Conservation (phyloP, 2,888 invertebrate species). For the Drosophila yooni region DNA sequence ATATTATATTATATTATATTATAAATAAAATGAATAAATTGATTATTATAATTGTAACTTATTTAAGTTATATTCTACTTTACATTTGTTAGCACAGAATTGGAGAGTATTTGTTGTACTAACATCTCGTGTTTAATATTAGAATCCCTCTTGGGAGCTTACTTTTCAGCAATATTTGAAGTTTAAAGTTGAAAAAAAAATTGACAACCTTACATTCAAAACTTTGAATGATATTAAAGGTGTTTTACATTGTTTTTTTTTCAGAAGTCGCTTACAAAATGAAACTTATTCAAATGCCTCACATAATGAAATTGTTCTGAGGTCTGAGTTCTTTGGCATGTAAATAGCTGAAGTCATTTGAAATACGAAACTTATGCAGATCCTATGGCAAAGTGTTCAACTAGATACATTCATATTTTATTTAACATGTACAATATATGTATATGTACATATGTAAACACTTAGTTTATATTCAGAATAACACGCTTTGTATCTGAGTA, state of each 20-base stretch:
- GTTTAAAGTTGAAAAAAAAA: background rate
- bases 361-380: conserved; percentile 4
- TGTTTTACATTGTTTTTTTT: background rate
- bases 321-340: conserved; percentile 29
- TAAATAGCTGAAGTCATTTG: conserved; percentile 1
- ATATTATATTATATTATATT: too few relatives aligned
- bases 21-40: conserved; percentile 14
- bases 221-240: background rate
- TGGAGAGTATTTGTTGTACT: conserved; percentile 39
- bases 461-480: conserved; percentile 66
- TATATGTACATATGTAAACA: conserved; percentile 2
- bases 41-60: conserved; percentile 1
- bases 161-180: conserved; percentile 7
- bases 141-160: background rate
- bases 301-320: background rate
- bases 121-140: background rate
- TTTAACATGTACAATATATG: conserved; percentile 4
- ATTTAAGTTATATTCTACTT: background rate
- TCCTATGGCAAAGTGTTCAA: conserved; percentile 5
- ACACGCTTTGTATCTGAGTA: conserved; percentile 66
- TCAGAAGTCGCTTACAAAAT: background rate
- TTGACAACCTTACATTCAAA: background rate
- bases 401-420: conserved; percentile 5
- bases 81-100: conserved; percentile 42
- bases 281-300: background rate